phyloP scores from a whole-genome alignment of 2,113 vertebrate species.

The Nothocercus nigrocapillus region DNA sequence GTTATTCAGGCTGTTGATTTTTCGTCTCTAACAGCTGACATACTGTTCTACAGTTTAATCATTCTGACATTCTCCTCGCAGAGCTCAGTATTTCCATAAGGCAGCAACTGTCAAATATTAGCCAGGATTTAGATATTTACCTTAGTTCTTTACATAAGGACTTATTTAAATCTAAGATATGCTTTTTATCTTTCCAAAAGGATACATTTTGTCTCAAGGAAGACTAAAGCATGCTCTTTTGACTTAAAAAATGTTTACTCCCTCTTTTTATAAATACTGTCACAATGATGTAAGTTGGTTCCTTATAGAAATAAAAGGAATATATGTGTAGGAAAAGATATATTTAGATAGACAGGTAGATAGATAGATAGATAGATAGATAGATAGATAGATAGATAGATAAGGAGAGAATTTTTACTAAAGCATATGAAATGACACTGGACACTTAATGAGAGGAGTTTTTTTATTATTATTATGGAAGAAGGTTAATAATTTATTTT shows the following conservation, averaged over 20 bases:
- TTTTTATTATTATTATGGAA: conserved; percentile 1
- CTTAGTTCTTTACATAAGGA: conserved; percentile 34
- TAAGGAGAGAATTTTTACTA: background rate
- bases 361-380: background rate
- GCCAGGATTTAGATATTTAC: conserved; percentile 43
- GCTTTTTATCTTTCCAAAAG: conserved; percentile 22
- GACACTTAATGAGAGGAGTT: background rate
- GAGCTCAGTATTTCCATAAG: background rate
- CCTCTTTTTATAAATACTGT: background rate
- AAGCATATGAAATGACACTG: background rate
- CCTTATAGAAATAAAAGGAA: background rate
- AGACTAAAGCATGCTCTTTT: conserved; percentile 51
- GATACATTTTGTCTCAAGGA: conserved; percentile 34
- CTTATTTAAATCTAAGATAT: conserved; percentile 37
- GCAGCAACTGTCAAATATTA: conserved; percentile 42
- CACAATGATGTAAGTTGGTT: background rate
- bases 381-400: background rate
- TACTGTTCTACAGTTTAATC: conserved; percentile 26
- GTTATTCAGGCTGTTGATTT: conserved; percentile 8
- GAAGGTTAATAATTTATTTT: background rate
- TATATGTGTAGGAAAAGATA: background rate
- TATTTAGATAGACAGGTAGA: background rate
- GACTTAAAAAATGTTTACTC: background rate
- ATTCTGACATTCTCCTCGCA: background rate
- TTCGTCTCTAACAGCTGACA: conserved; percentile 55